Evolutionary conservation across 2,888 invertebrate genomes (phyloP).

Genomic region (Lagria hirta): DNA sequence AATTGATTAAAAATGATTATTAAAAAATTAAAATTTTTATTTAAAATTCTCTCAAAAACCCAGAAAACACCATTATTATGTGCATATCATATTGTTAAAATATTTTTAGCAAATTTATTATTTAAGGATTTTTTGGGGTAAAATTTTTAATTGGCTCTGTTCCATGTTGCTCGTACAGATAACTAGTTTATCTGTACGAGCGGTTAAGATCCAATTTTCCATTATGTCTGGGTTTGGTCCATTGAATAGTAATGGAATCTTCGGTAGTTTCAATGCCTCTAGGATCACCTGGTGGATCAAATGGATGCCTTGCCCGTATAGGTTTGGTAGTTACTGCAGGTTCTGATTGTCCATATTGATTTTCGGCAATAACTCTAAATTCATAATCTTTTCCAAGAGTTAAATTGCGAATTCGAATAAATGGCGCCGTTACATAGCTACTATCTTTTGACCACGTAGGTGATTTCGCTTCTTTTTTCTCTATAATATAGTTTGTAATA

Average conservation of each 20-base stretch:
- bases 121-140: too few relatives aligned
- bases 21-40: too few relatives aligned
- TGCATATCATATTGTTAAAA: too few relatives aligned
- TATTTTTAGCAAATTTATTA: too few relatives aligned
- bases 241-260: constrained; percentile 95
- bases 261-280: constrained; percentile 84
- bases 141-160: too few relatives aligned
- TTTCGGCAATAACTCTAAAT: constrained; percentile 97
- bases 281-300: constrained; percentile 90
- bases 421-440: constrained; percentile 89
- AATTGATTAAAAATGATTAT: too few relatives aligned
- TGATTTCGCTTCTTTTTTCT: constrained; percentile 85
- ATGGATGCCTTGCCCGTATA: constrained; percentile 93
- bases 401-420: constrained; percentile 88
- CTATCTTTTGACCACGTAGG: constrained; percentile 87
- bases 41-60: too few relatives aligned
- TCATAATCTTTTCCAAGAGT: constrained; percentile 92
- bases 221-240: constrained; percentile 94
- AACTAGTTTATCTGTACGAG: too few relatives aligned
- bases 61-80: too few relatives aligned
- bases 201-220: too few relatives aligned
- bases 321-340: constrained; percentile 89
- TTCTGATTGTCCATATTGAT: constrained; percentile 96
- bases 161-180: too few relatives aligned
- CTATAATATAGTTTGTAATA: constrained; percentile 94